Base-by-base conservation (phyloP, 2,797 vertebrate species). In the Varecia variegata region DNA sequence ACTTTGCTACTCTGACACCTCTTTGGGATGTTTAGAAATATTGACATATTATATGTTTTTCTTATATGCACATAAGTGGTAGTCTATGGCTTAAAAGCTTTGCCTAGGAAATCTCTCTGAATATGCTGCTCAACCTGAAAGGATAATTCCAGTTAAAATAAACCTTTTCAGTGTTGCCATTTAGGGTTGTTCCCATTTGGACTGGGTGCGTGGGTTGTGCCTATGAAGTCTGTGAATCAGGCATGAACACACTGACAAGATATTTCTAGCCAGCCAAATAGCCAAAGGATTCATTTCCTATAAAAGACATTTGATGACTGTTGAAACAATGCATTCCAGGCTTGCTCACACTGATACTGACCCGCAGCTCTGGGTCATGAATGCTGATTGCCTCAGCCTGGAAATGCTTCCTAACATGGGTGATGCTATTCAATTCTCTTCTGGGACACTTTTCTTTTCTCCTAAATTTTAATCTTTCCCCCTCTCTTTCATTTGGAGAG, bases 191-290 rank as follows among this genome's bases (percentile, higher is more conserved):
- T 96, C 81, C 52, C n/a, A 71, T 93, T 93, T 89, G 74, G 88
- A 38, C 74, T 62, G 81, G 20, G 17, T 91, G 90, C 14, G 68
- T 96, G 94, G 88, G 94, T 71, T 88, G 82, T 88, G 90, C 68
- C 88, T 74, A 38, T 7, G 40, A 94, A 96, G 87, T 77, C 54
- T 54, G 38, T 97, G 96, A 97, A 54, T 97, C 95, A 95, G 93
- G 35, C 20, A 0, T 94, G 85, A 96, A 84, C 86, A 93, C 90
- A 47, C 14, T 82, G 81, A 84, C 84, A 47, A 62, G 92, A 45
- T 56, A 38, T 90, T 97, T 96, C 89, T 62, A 82, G 70, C 45
- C 68, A 65, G 65, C 30, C 92, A 86, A 43, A 94, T 80, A 88
- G 52, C 67, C 30, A 65, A 77, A 97, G 82, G 83, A 92, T 70